Conservation (phyloP, 2,113 vertebrate species). For the Pollimyrus isidori region DNA sequence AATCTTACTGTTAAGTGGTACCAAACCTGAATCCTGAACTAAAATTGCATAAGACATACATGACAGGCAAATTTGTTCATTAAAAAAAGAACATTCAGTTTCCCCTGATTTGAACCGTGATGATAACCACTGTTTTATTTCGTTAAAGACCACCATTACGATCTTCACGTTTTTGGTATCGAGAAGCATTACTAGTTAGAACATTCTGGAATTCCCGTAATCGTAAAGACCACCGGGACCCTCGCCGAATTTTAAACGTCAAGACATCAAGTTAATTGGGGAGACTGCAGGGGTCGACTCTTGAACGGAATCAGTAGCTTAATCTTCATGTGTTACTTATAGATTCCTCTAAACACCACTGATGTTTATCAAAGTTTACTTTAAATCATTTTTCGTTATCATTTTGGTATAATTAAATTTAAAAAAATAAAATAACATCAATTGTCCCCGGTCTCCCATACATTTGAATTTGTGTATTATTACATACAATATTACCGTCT, state of each 20-base stretch:
- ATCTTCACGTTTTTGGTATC: too few species aligned
- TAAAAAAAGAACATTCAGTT: too few species aligned
- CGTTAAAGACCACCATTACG: too few species aligned
- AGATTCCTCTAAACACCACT: neutral
- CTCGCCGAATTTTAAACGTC: neutral
- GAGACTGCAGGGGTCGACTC: too few species aligned
- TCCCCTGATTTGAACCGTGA: too few species aligned
- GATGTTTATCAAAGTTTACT: neutral
- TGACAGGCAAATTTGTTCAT: too few species aligned
- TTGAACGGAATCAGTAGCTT: neutral
- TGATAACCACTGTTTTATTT: too few species aligned
- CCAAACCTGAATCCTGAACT: too few species aligned
- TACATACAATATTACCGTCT: neutral
- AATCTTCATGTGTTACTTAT: neutral
- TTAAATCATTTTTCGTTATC: neutral
- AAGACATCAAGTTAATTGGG: too few species aligned
- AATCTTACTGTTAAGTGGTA: too few species aligned
- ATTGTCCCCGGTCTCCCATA: neutral
- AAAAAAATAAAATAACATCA: neutral
- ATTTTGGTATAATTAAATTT: neutral
- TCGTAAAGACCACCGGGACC: neutral
- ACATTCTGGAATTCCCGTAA: neutral
- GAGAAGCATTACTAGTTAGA: too few species aligned
- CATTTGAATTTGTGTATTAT: neutral
- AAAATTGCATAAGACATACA: too few species aligned